Evolutionary conservation across 53 echinoderm and acorn worm genomes (phyloP).

Genomic region (Actinopyga echinites): DNA sequence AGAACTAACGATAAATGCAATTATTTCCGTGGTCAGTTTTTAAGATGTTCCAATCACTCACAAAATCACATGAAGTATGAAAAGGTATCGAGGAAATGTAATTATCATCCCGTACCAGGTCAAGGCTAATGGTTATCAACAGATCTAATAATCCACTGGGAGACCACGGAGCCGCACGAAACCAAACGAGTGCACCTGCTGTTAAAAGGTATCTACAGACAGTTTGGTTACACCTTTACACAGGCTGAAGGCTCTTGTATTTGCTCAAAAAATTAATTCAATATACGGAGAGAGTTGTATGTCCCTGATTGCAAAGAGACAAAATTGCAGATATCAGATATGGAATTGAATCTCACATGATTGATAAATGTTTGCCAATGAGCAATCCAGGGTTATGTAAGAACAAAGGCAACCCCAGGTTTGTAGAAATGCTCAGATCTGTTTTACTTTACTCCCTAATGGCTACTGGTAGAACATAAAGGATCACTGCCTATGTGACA

Average conservation of each 20-base stretch:
- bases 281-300: too few species aligned
- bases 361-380: too few species aligned
- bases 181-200: slow-evolving; percentile 2
- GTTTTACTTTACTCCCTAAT: too few species aligned
- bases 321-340: too few species aligned
- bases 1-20: slow-evolving; percentile 28
- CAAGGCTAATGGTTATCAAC: slow-evolving; percentile 2
- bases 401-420: too few species aligned
- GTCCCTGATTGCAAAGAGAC: too few species aligned
- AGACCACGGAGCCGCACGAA: slow-evolving; percentile 3
- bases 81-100: slow-evolving; percentile 12
- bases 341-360: too few species aligned
- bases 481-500: too few species aligned
- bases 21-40: slow-evolving; percentile 32
- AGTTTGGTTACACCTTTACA: slow-evolving; percentile 7
- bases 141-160: neutral
- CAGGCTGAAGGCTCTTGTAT: neutral
- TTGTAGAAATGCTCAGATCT: too few species aligned
- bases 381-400: too few species aligned
- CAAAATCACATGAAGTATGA: neutral
- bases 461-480: too few species aligned
- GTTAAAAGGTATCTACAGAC: slow-evolving; percentile 25
- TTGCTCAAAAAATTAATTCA: slow-evolving; percentile 19
- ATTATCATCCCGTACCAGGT: neutral
- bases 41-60: slow-evolving; percentile 39